phyloP scores from a whole-genome alignment of 2,113 vertebrate species.

The Myocastor coypus region DNA sequence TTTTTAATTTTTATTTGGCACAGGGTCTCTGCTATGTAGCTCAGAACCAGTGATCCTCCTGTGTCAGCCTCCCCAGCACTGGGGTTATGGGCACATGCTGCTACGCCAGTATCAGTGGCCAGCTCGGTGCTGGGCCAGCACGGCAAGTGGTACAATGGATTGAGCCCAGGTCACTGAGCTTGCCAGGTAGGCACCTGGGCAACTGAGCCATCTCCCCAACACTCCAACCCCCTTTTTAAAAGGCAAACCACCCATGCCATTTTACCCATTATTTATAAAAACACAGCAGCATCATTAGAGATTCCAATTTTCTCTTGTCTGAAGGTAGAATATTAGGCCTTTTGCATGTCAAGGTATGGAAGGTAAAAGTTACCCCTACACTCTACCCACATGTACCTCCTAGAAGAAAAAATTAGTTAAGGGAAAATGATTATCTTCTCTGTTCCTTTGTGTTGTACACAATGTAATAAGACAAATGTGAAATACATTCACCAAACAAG shows the following conservation, averaged over 20 bases:
- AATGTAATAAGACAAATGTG: conserved; percentile 99
- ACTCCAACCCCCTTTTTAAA: conserved; percentile 65
- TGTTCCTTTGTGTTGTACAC: conserved; percentile 98
- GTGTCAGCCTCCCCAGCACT: too few species aligned
- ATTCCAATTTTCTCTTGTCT: conserved; percentile 95
- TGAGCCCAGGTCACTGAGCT: too few species aligned
- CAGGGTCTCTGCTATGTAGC: too few species aligned
- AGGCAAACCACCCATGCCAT: conserved; percentile 99
- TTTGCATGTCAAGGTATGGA: conserved; percentile 94
- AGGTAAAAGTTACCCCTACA: conserved; percentile 91
- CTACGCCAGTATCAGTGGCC: too few species aligned
- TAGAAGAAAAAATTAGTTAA: conserved; percentile 96
- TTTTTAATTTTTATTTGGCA: too few species aligned
- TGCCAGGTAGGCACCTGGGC: too few species aligned
- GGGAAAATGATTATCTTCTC: conserved; percentile 99
- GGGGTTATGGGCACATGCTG: too few species aligned
- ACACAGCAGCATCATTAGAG: conserved; percentile 99
- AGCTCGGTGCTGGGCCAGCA: too few species aligned
- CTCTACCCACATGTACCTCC: conserved; percentile 96
- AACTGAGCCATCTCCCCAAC: too few species aligned
- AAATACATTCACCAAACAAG: conserved; percentile 99
- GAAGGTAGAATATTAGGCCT: conserved; percentile 97
- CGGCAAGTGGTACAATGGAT: too few species aligned
- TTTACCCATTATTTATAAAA: conserved; percentile 99
- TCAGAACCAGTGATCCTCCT: too few species aligned